Base-by-base conservation (phyloP, 2,888 invertebrate species). In the Meliscaeva auricollis region DNA sequence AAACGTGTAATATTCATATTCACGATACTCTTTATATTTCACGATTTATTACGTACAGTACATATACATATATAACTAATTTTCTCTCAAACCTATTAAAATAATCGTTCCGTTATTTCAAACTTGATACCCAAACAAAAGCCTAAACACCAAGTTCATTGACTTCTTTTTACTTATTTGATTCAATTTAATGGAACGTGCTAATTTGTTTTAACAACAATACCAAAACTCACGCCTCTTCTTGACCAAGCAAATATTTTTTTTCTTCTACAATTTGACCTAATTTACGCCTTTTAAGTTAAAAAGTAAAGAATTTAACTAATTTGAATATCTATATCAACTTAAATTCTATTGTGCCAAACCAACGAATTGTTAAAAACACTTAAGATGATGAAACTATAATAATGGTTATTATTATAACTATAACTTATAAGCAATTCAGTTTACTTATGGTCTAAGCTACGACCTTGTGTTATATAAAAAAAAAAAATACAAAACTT, bases 391-490 rank as follows among this genome's bases (percentile, higher is more conserved):
- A 20, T 44, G 5, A 6, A 11, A 5, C 4, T 9, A 6, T 11
- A 22, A 44, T 15, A 5, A n/a, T n/a, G n/a, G n/a, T n/a, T n/a
- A n/a, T n/a, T n/a, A n/a, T n/a, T n/a, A n/a, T n/a, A n/a, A n/a
- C n/a, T n/a, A n/a, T n/a, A n/a, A n/a, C n/a, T 13, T 38, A 58
- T 35, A 56, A 20, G 35, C 7, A 11, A 54, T 54, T 22, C 20
- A 20, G 35, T 20, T 30, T n/a, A 26, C 35, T 32, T 13, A 2
- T 20, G 13, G 0, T 38, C 7, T 38, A 6, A 35, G 38, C 17
- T 13, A 35, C 58, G 60, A 62, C 62, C 44, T 62, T 62, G 62
- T 15, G 11, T 62, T 41, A 62, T 17, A 30, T 30, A 52, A 13
- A 26, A 6, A 11, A n/a, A 5, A 26, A 46, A 38, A 8, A 46